Percentiles rank a stretch among this genome's conserved stretches.
Evolutionary conservation across 2,113 vertebrate genomes (phyloP).

Genomic region (Forbesichthys papilliferus): DNA sequence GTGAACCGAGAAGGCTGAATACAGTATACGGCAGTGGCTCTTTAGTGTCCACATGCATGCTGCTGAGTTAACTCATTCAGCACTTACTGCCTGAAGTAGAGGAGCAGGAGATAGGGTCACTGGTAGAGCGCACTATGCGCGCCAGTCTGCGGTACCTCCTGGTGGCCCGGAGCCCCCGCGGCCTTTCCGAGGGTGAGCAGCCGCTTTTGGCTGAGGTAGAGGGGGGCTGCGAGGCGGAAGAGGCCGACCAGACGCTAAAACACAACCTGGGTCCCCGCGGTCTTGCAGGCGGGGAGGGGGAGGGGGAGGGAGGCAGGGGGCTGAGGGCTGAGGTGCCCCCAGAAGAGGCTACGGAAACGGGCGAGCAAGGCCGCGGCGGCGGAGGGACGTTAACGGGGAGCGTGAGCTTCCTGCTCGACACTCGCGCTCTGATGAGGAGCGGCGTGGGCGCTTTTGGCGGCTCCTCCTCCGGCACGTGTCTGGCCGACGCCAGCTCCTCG

Average conservation of each 20-base stretch:
- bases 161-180: conserved; percentile 51
- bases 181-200: conserved; percentile 49
- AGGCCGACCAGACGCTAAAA: conserved; percentile 79
- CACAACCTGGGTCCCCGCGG: conserved; percentile 78
- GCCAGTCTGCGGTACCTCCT: conserved; percentile 67
- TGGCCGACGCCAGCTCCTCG: conserved; percentile 72
- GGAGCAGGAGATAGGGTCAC: conserved; percentile 86
- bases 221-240: conserved; percentile 62
- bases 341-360: conserved; percentile 67
- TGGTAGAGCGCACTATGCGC: conserved; percentile 87
- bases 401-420: conserved; percentile 67
- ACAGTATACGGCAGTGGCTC: neutral
- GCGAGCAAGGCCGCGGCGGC: conserved; percentile 70
- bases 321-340: conserved; percentile 64
- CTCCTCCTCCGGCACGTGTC: conserved; percentile 68
- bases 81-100: conserved; percentile 81
- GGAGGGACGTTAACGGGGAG: conserved; percentile 62
- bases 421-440: conserved; percentile 67
- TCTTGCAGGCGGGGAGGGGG: conserved; percentile 64
- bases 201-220: conserved; percentile 64
- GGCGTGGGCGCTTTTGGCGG: conserved; percentile 56
- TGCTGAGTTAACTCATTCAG: conserved; percentile 1
- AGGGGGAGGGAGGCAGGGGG: conserved; percentile 61
- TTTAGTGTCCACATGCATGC: neutral
- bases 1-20: neutral